Base-by-base conservation (phyloP, 2,888 invertebrate species). In the Standfussiana lucernea region DNA sequence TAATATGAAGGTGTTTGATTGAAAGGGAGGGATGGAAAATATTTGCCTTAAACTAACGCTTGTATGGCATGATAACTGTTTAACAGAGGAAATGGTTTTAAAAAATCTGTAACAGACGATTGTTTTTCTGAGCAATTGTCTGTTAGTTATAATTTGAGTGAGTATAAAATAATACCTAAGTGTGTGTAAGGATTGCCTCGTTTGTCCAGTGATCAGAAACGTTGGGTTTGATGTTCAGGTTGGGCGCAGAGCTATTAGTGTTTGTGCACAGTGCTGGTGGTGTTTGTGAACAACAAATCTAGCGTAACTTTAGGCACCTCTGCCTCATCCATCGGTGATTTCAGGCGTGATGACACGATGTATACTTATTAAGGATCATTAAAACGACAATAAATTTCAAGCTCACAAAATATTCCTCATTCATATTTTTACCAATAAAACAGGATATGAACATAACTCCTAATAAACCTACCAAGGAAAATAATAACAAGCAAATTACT, bases 401-500 rank as follows among this genome's bases (percentile, higher is more conserved):
- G 40, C 64, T 40, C 13, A 8, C 8, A 64, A 72, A 28, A 42
- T 18, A 0, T 32, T n/a, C 3, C 21, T 3, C 18, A 75, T 40
- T n/a, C 18, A 21, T 50, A 56, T 71, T 71, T 47, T 28, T 8
- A 42, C 24, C 28, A 24, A 79, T 35, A 56, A 56, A 80, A 64
- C n/a, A 35, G 18, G 10, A 40, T 35, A 7, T 40, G 32, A 82
- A 37, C 69, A 66, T 82, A 47, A 78, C 65, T 78, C 18, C 21
- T 69, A 66, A 72, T 78, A 72, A 53, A 61, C 45, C 69, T 61
- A 18, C 69, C 45, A 24, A 50, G n/a, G 24, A 71, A 80, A 72
- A 72, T 72, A 82, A 82, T 73, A 82, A 83, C 65, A 70, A 66
- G 45, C 40, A 70, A 73, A 70, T 78, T 83, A 61, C 69, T 66